These are phyloP conservation scores for Agapostemon virescens DNA, from an alignment of 2,888 invertebrate genomes.

Conservation along the genomic window DNA sequence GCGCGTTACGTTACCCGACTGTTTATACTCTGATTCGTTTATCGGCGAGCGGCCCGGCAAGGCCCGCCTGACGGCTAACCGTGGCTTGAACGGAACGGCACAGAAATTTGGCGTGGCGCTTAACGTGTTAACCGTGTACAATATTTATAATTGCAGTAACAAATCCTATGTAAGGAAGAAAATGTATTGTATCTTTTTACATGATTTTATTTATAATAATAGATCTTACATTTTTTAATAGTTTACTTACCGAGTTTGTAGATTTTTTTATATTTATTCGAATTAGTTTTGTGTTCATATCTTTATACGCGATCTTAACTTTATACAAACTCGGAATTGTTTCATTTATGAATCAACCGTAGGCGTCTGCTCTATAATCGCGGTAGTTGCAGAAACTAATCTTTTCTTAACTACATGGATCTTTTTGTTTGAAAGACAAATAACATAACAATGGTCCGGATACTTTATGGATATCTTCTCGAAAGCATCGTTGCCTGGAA, in stretches of 20 bases:
- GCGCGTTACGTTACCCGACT: no score
- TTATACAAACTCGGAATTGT: slow-evolving; percentile 7
- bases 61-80: no score
- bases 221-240: slow-evolving; percentile 19
- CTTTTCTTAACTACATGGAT: slow-evolving; percentile 89
- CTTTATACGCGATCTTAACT: slow-evolving; percentile 17
- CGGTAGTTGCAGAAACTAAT: slow-evolving; percentile 43
- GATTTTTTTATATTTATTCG: neutral
- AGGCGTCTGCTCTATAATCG: slow-evolving; percentile 55
- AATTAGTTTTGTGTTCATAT: slow-evolving; percentile 1
- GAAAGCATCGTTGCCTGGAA: slow-evolving; percentile 87
- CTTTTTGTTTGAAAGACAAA: slow-evolving; percentile 93
- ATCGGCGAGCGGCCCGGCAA: no score
- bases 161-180: neutral
- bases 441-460: slow-evolving; percentile 91
- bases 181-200: neutral
- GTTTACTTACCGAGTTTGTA: neutral
- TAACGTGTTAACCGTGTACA: neutral
- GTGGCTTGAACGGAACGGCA: no score
- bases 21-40: no score
- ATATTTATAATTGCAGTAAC: slow-evolving; percentile 34
- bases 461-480: slow-evolving; percentile 92
- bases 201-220: neutral
- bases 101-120: no score
- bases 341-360: slow-evolving; percentile 56